Base-by-base conservation (phyloP, 2,113 vertebrate species). In the Aphyosemion australe region DNA sequence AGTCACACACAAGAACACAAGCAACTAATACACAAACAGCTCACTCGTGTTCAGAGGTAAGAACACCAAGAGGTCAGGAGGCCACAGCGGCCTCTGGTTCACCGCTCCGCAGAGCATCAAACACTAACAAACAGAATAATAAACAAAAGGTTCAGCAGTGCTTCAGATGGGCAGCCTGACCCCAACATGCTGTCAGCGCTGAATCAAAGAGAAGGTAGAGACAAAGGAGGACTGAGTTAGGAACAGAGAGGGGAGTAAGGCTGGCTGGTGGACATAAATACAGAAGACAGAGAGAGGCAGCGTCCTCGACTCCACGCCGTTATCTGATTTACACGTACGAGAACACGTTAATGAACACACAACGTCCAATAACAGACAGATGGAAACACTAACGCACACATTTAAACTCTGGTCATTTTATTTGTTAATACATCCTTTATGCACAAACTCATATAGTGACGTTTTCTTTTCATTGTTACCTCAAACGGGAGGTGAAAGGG, bases 321-420 rank as follows among this genome's bases (percentile, higher is more conserved):
- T 49, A 57, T 57, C 59, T 47, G 53, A 64, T 65, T 61, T 74
- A 26, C 46, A 61, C 61, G n/a, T n/a, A n/a, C n/a, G n/a, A n/a
- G n/a, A n/a, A n/a, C n/a, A n/a, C n/a, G n/a, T n/a, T n/a, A n/a
- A n/a, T n/a, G n/a, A n/a, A n/a, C n/a, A 61, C 55, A 53, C 45
- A 61, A 55, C 45, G 51, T 56, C 58, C 37, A 66, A 52, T 41
- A 69, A 47, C 69, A 69, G 67, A 52, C 79, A 74, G 69, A 73
- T 76, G 69, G 55, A 47, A 48, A 58, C 39, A 39, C 43, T 41
- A 37, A 68, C 14, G 20, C 11, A 7, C 5, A 12, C 7, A 13
- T n/a, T 14, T 12, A 26, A 2, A n/a, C 48, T 13, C 0, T 10
- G 39, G 3, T 53, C 12, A 1, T 12, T 42, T 42, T 42, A 4